Conservation (phyloP, 2,888 invertebrate genomes). For the Hipparchia sbordonii region DNA sequence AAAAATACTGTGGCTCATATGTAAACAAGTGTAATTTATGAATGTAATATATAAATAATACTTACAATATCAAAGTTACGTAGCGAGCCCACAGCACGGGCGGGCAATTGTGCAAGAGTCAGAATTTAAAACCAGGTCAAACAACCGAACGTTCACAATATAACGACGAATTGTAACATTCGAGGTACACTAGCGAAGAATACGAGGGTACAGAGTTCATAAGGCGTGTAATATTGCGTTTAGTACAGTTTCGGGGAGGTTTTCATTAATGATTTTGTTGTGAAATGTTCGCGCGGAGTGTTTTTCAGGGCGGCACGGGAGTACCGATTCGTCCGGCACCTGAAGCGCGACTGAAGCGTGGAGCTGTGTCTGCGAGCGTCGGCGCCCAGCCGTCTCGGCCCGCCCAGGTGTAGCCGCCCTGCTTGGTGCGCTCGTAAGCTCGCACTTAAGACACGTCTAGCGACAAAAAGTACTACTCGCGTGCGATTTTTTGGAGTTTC, state of each 20-base stretch:
- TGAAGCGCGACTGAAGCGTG: slow-evolving; percentile 62
- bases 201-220: slow-evolving; percentile 40
- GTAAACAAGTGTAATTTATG: neutral
- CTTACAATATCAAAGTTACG: slow-evolving; percentile 51
- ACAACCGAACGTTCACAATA: slow-evolving; percentile 45
- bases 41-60: slow-evolving; percentile 32
- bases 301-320: slow-evolving; percentile 37
- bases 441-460: neutral
- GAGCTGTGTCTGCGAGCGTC: slow-evolving; percentile 17
- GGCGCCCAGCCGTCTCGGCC: slow-evolving; percentile 58
- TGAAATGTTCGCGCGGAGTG: slow-evolving; percentile 52
- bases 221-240: slow-evolving; percentile 54
- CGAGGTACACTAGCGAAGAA: slow-evolving; percentile 40
- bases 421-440: slow-evolving; percentile 14
- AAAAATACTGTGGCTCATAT: neutral
- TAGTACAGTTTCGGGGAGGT: slow-evolving; percentile 44
- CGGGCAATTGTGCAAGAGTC: slow-evolving; percentile 68
- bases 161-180: slow-evolving; percentile 35
- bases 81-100: slow-evolving; percentile 40
- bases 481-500: too few species aligned
- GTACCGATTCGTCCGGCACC: slow-evolving; percentile 49
- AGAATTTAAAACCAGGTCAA: slow-evolving; percentile 72
- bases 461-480: neutral
- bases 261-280: slow-evolving; percentile 66
- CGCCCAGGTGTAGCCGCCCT: slow-evolving; percentile 53